Evolutionary conservation across 2,888 invertebrate genomes (phyloP).

Genomic region (Dichetophora obliterata): DNA sequence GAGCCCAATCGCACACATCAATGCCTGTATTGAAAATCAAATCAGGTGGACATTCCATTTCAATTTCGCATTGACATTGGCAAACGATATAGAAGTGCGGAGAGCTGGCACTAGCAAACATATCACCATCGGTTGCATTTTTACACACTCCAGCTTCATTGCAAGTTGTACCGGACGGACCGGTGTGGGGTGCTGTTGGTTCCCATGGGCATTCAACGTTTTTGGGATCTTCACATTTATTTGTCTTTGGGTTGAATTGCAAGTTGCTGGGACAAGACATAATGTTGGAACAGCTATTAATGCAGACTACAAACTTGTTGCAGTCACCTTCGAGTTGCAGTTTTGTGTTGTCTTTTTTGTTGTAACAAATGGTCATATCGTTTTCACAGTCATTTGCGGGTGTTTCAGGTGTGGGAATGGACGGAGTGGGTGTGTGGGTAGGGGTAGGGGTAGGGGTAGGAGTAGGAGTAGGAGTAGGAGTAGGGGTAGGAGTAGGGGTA

Average conservation of each 20-base stretch:
- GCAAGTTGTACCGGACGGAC: slow-evolving; percentile 54
- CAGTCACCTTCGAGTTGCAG: slow-evolving; percentile 51
- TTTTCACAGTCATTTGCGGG: slow-evolving; percentile 43
- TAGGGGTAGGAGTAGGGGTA: not conserved
- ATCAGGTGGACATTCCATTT: slow-evolving; percentile 45
- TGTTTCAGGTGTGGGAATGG: not conserved
- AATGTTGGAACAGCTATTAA: slow-evolving; percentile 46
- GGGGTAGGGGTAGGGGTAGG: slow-evolving; percentile 1
- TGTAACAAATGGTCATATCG: slow-evolving; percentile 42
- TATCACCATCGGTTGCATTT: slow-evolving; percentile 29
- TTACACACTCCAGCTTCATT: slow-evolving; percentile 31
- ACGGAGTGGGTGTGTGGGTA: not conserved
- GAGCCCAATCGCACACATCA: slow-evolving; percentile 52
- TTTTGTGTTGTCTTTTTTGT: slow-evolving; percentile 28
- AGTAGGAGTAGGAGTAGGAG: slow-evolving; percentile 7
- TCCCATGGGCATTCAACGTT: slow-evolving; percentile 53
- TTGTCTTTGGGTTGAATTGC: slow-evolving; percentile 50
- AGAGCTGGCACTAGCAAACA: slow-evolving; percentile 22
- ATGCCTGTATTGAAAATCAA: slow-evolving; percentile 41
- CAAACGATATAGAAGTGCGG: slow-evolving; percentile 42
- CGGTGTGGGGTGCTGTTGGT: slow-evolving; percentile 39
- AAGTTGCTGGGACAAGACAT: slow-evolving; percentile 55
- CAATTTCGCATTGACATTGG: slow-evolving; percentile 42
- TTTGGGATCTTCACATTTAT: slow-evolving; percentile 54
- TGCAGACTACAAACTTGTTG: slow-evolving; percentile 54